Evolutionary conservation across 2,113 vertebrate genomes (phyloP), one percentile per base, ranked within the genome.

Genomic region (Labeo catla): DNA sequence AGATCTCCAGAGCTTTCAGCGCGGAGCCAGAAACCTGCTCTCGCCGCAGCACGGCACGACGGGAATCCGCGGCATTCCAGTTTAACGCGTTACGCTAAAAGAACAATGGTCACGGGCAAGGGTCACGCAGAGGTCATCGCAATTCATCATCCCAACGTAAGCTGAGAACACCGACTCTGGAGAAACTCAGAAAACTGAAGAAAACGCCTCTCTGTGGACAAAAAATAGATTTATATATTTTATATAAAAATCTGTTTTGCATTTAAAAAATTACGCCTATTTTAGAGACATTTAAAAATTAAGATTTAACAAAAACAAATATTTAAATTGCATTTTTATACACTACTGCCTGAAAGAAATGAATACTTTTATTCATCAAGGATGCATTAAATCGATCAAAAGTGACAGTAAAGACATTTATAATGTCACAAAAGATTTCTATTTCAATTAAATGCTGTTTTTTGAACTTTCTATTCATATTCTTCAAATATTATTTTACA

Each of bases 41-140:
- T 11, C 13, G 76, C 11, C n/a, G 65, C 81, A 74, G 88, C 85
- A 88, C 87, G 92, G 80, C 83, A 80, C 13, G 49, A 85, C 89
- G 91, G 92, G 93, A 94, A 94, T 93, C 92, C 90, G 86, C 89
- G 90, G 91, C 89, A 93, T 94, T 90, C 84, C 43, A 54, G 28
- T 43, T 77, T 61, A 59, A 68, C 28, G 28, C 43, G 9, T 47
- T 80, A 28, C 39, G 28, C 2, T 16, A 45, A 50, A 43, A 76
- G 23, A 61, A 57, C 49, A 49, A 59, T 65, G 66, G n/a, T n/a
- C n/a, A n/a, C n/a, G 16, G 13, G 23, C 21, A 36, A 50, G 57
- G 84, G 76, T 85, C 78, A 76, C 68, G 52, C 68, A 39, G 72
- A 68, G 84, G 76, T 85, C 78, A 74, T 10, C 77, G 16, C 72